These are phyloP conservation scores for Noctua comes DNA, from an alignment of 2,888 invertebrate genomes.

Conservation along the genomic window DNA sequence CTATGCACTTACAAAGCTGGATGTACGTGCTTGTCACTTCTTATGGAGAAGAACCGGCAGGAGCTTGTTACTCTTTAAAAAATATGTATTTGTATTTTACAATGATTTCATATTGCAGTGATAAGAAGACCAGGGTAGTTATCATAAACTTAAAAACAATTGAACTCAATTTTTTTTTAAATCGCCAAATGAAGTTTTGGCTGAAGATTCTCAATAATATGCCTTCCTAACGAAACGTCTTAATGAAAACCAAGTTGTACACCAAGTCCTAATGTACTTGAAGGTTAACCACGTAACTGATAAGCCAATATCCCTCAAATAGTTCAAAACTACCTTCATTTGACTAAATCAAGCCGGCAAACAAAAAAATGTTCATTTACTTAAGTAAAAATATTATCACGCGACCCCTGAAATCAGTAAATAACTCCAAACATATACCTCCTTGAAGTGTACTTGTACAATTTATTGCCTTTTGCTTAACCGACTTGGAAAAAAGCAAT, in stretches of 20 bases:
- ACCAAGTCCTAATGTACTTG: not conserved
- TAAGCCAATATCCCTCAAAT: conserved; percentile 22
- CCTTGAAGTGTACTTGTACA: conserved; percentile 78
- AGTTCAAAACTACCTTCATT: conserved; percentile 53
- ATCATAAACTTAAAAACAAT: not conserved
- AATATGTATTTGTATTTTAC: not conserved
- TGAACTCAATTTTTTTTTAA: too few species aligned
- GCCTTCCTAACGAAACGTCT: not conserved
- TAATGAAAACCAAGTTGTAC: not conserved
- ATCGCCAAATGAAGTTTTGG: accelerated
- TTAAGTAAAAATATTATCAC: conserved; percentile 61
- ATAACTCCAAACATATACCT: conserved; percentile 81
- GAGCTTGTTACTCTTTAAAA: not conserved
- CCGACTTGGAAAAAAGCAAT: conserved; percentile 76
- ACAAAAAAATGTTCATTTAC: conserved; percentile 42
- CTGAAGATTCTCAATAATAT: not conserved
- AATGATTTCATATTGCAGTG: not conserved
- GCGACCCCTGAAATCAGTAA: conserved; percentile 74
- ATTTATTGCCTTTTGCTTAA: conserved; percentile 86
- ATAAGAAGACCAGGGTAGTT: not conserved
- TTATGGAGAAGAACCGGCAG: not conserved
- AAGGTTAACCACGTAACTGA: not conserved
- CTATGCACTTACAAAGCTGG: too few species aligned
- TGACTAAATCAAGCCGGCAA: conserved; percentile 41
- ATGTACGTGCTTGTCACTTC: too few species aligned